phyloP scores from a whole-genome alignment of 2,113 vertebrate genomes.

The Oncorhynchus tshawytscha region DNA sequence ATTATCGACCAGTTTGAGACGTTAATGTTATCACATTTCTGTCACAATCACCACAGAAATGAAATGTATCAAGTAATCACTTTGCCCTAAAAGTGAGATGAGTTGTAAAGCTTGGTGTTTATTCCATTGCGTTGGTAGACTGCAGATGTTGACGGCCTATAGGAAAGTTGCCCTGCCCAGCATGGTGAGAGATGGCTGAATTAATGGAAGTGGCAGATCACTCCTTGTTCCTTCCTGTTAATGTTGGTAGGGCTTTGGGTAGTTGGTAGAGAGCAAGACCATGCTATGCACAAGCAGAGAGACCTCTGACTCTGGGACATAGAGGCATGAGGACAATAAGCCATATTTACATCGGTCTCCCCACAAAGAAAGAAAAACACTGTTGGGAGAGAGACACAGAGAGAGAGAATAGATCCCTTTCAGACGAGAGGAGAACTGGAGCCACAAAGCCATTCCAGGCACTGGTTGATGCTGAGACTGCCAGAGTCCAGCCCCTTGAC shows the following conservation, averaged over 20 bases:
- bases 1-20: constrained; percentile 8
- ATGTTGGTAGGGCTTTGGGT: constrained; percentile 18
- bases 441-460: constrained; percentile 86
- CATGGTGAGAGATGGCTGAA: not conserved
- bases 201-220: not conserved
- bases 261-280: constrained; percentile 87
- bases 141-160: no score
- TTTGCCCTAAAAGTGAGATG: not conserved
- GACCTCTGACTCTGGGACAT: constrained; percentile 76
- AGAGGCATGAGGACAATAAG: not conserved
- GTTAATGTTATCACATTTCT: not conserved
- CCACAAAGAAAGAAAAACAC: not conserved
- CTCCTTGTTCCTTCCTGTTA: constrained; percentile 45
- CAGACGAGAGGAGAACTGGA: constrained; percentile 79
- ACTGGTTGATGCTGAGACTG: constrained; percentile 64
- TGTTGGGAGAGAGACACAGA: not conserved
- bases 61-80: constrained; percentile 1
- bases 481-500: constrained; percentile 81
- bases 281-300: constrained; percentile 88
- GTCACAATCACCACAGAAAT: not conserved
- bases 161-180: constrained; percentile 13
- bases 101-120: no score
- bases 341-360: no score
- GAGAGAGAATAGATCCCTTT: constrained; percentile 72
- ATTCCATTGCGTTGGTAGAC: no score